Conservation (phyloP, 2,113 vertebrate genomes). For the Bos javanicus region DNA sequence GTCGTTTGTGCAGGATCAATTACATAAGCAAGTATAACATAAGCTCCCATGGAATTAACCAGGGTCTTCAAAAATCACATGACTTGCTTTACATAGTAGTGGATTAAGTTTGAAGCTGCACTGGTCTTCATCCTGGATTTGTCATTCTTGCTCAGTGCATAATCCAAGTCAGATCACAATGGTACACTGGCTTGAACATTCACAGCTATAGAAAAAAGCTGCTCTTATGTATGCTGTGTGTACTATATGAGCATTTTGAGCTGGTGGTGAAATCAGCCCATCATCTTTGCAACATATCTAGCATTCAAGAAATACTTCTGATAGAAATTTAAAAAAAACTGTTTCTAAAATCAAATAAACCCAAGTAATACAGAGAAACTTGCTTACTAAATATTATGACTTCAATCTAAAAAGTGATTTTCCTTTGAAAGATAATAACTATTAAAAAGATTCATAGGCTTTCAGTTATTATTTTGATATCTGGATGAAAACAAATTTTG, state of each 20-base stretch:
- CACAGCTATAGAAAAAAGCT: neutral
- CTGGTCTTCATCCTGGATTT: constrained; percentile 4
- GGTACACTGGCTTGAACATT: neutral
- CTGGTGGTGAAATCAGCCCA: neutral
- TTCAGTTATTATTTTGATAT: neutral
- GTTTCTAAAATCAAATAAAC: neutral
- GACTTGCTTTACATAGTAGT: neutral
- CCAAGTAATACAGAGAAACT: neutral
- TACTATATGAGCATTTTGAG: neutral
- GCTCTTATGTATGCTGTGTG: neutral
- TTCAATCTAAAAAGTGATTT: neutral
- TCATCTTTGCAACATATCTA: neutral
- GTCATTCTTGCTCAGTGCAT: neutral
- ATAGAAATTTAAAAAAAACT: neutral
- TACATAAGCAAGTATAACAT: neutral
- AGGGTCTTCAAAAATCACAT: neutral
- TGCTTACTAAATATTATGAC: neutral
- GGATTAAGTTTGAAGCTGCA: neutral
- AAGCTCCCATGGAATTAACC: neutral
- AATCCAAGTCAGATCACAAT: neutral
- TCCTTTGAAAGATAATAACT: neutral
- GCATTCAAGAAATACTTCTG: neutral
- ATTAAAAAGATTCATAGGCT: neutral
- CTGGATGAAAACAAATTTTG: neutral
- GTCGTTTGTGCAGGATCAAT: neutral